Conservation (phyloP, 2,797 vertebrate genomes). For the Sebastes minor region DNA sequence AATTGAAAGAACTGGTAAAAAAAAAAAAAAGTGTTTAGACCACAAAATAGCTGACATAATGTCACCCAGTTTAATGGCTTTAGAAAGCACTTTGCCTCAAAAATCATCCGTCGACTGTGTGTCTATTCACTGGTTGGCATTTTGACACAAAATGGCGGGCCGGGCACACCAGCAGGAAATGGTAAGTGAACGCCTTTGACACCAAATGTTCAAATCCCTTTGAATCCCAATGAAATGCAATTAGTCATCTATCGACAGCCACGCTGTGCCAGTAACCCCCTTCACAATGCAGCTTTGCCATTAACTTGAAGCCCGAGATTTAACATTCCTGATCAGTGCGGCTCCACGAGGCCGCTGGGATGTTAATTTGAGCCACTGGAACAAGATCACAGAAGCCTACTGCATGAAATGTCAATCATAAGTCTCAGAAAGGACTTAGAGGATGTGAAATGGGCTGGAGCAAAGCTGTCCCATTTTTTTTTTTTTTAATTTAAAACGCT, state of each 20-base stretch:
- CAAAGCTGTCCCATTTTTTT: constrained; percentile 1
- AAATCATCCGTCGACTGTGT: constrained; percentile 16
- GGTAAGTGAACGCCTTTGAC: constrained; percentile 36
- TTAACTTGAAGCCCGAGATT: constrained; percentile 45
- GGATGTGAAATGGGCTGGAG: constrained; percentile 14
- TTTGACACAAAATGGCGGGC: constrained; percentile 31
- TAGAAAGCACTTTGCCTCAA: constrained; percentile 31
- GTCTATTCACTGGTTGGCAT: constrained; percentile 30
- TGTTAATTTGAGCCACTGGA: constrained; percentile 47
- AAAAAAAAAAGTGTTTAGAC: constrained; percentile 29
- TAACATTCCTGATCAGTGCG: constrained; percentile 50
- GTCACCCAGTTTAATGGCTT: constrained; percentile 19
- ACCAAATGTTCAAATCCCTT: constrained; percentile 47
- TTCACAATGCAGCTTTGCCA: constrained; percentile 38
- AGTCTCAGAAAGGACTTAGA: neutral
- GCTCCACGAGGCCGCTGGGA: constrained; percentile 12
- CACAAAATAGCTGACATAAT: constrained; percentile 7
- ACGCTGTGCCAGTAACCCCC: constrained; percentile 18
- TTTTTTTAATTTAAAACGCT: neutral
- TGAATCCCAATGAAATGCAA: constrained; percentile 52
- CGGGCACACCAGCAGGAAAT: constrained; percentile 24
- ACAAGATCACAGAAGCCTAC: constrained; percentile 29
- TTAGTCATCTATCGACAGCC: constrained; percentile 50
- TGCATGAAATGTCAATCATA: constrained; percentile 41
- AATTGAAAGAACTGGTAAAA: neutral